Percentiles rank a stretch among this genome's conserved stretches.
Evolutionary conservation across 2,797 vertebrate species (phyloP).

Genomic region (Paramormyrops hopkinsi): DNA sequence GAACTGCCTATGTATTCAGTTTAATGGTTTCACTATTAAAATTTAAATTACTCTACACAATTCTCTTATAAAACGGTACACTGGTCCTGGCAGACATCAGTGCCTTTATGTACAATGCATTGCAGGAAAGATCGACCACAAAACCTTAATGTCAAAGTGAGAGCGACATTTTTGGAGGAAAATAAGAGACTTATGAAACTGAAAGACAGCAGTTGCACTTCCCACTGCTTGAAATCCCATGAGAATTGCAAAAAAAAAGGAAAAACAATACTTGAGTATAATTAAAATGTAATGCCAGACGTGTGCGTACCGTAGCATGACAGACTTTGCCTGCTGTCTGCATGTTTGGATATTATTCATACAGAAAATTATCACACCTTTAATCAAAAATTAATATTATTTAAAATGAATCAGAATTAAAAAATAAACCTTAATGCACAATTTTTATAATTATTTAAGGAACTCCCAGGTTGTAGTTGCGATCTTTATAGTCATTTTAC

Average conservation of each 20-base stretch:
- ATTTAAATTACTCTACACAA: conserved; percentile 8
- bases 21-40: conserved; percentile 7
- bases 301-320: neutral
- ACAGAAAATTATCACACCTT: neutral
- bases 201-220: neutral
- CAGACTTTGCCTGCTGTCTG: neutral
- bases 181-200: neutral
- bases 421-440: neutral
- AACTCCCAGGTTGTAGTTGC: neutral
- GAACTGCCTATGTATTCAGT: neutral
- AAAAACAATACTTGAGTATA: neutral
- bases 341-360: neutral
- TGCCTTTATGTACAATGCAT: neutral
- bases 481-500: neutral
- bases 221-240: no score
- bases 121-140: neutral
- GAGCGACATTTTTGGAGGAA: neutral
- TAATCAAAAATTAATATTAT: neutral
- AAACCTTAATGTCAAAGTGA: neutral
- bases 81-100: neutral
- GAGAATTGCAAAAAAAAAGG: neutral
- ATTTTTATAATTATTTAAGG: neutral
- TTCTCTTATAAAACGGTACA: conserved; percentile 3
- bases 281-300: neutral
- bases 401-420: neutral